Base-by-base conservation (phyloP, 2,888 invertebrate genomes). In the Andrena camellia region DNA sequence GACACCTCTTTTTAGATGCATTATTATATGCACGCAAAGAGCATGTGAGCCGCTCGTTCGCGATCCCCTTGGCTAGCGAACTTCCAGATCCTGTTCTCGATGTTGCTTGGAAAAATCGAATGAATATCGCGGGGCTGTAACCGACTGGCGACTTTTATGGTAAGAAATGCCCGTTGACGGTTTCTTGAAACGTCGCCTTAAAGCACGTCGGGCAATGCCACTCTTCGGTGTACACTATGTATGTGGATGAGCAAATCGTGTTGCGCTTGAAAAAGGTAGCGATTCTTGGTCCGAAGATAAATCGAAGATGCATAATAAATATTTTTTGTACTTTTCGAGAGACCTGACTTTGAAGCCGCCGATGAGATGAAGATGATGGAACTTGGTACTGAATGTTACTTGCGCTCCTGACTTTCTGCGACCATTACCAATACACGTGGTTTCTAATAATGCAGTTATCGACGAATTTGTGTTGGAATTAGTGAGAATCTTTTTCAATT, bases 1-100 rank as follows among this genome's bases (percentile, higher is more conserved):
- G 87, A 87, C 86, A 81, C 87, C 76, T 77, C 77, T 70, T 63
- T 78, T 71, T 77, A 74, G 57, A 67, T 48, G 64, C 74, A 64
- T 75, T 81, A 86, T 86, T 84, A 87, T 72, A 75, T 76, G 83
- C 84, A 80, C 71, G 86, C 77, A 66, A 83, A 50, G 57, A 69
- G 66, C 57, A 62, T n/a, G 62, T 35, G 67, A 79, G 42, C 54
- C 20, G 42, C 59, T 42, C 62, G 69, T 29, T 62, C 62, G 33
- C 68, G 64, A 31, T 42, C 31, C 35, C 78, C 42, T 17, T 42
- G 50, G 60, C 75, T 69, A 59, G 42, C 54, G 81, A 71, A 71
- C 80, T 73, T 81, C 67, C 64, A 80, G 70, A 76, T 77, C 78
- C 78, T 79, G 78, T 79, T 79, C 78, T 67, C 54, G 79, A 80